Conservation (phyloP, 2,797 vertebrate genomes). For the Denticeps clupeoides region DNA sequence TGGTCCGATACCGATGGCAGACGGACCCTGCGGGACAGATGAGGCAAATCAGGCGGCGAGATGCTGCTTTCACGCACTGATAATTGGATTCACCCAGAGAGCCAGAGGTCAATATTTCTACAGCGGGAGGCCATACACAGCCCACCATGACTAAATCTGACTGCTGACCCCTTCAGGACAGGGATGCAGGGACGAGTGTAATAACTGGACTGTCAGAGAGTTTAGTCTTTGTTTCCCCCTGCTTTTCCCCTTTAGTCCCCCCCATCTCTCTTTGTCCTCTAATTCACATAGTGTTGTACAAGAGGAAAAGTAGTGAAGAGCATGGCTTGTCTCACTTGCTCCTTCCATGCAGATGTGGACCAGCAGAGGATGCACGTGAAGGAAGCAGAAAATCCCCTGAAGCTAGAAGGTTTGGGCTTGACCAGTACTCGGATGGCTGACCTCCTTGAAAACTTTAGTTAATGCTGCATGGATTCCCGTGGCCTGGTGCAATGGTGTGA, state of each 20-base stretch:
- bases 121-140: conserved; percentile 5
- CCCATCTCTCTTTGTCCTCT: neutral
- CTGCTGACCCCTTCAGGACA: neutral
- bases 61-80: conserved; percentile 12
- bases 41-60: neutral
- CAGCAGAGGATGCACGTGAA: no score
- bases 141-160: conserved; percentile 16
- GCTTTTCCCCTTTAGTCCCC: neutral
- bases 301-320: no score
- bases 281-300: no score
- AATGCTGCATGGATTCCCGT: no score
- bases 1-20: no score
- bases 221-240: neutral
- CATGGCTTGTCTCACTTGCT: no score
- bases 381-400: no score
- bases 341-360: no score
- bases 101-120: conserved; percentile 18
- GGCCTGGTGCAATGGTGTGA: no score
- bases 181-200: neutral
- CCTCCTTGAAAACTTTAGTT: no score
- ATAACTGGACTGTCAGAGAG: conserved; percentile 1
- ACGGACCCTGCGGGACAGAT: neutral
- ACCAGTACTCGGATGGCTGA: no score
- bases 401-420: no score
- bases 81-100: conserved; percentile 27